These are phyloP conservation scores for Aelia acuminata DNA, from an alignment of 2,888 invertebrate species.

Conservation along the genomic window DNA sequence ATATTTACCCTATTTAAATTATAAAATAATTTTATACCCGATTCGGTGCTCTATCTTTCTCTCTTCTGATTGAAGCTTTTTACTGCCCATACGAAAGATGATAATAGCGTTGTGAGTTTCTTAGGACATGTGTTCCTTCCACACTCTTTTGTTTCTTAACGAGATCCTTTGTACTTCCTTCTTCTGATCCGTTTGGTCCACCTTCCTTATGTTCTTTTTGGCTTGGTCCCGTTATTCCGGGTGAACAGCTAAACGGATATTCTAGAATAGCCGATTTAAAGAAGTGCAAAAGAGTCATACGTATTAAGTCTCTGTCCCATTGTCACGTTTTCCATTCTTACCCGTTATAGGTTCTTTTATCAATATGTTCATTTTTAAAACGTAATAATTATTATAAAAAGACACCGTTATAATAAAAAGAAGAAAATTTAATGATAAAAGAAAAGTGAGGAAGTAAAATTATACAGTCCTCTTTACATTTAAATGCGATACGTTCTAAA, in stretches of 20 bases:
- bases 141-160: neutral
- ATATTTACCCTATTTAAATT: too few relatives aligned
- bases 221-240: neutral
- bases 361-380: neutral
- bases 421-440: neutral
- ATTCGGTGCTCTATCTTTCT: neutral
- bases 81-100: neutral
- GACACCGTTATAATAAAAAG: neutral
- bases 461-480: neutral
- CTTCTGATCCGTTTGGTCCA: neutral
- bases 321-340: neutral
- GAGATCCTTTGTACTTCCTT: slow-evolving; percentile 11
- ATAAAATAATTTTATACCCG: too few relatives aligned
- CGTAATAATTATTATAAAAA: neutral
- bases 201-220: slow-evolving; percentile 1
- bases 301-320: neutral
- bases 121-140: slow-evolving; percentile 2
- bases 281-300: neutral
- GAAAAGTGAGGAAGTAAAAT: neutral
- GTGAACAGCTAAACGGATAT: neutral
- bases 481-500: neutral
- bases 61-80: neutral
- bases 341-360: neutral
- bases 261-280: neutral
- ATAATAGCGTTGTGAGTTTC: slow-evolving; percentile 11